These are phyloP conservation scores for Syndactyla subalaris DNA, from an alignment of 2,797 vertebrate species.

Conservation along the genomic window DNA sequence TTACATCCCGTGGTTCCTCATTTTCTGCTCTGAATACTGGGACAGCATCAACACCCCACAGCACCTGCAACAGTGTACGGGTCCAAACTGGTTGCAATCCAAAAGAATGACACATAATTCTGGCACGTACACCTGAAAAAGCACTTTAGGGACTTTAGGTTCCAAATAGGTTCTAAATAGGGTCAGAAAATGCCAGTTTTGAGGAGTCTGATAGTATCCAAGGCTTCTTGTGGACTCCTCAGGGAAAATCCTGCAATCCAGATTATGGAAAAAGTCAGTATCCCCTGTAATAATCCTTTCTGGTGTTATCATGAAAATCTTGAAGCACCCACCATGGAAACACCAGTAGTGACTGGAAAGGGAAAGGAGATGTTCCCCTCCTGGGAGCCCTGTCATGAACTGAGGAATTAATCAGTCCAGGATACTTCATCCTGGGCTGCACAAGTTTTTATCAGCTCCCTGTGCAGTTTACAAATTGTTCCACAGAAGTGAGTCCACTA, in stretches of 20 bases:
- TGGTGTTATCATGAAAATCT: not conserved
- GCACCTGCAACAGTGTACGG: not conserved
- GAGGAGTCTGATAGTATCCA: not conserved
- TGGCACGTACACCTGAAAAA: not conserved
- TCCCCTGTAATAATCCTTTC: not conserved
- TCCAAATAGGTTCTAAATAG: not conserved
- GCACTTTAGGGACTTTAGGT: not conserved
- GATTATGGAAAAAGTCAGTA: not conserved
- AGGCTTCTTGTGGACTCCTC: not conserved
- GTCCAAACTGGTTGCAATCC: not conserved
- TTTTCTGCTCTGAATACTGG: constrained; percentile 14
- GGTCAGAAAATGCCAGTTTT: too few species aligned
- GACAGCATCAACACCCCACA: not conserved
- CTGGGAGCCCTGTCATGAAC: not conserved
- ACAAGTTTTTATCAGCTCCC: not conserved
- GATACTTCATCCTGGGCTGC: not conserved
- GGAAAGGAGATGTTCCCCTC: not conserved
- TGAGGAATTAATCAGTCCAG: not conserved
- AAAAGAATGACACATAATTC: not conserved
- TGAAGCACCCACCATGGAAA: not conserved
- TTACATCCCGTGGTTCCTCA: not conserved
- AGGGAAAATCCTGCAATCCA: not conserved
- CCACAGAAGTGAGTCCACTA: not conserved
- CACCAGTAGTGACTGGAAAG: not conserved
- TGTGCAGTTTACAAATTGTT: fast-evolving